Evolutionary conservation across 2,888 invertebrate genomes (phyloP).

Genomic region (Leptogaster cylindrica): DNA sequence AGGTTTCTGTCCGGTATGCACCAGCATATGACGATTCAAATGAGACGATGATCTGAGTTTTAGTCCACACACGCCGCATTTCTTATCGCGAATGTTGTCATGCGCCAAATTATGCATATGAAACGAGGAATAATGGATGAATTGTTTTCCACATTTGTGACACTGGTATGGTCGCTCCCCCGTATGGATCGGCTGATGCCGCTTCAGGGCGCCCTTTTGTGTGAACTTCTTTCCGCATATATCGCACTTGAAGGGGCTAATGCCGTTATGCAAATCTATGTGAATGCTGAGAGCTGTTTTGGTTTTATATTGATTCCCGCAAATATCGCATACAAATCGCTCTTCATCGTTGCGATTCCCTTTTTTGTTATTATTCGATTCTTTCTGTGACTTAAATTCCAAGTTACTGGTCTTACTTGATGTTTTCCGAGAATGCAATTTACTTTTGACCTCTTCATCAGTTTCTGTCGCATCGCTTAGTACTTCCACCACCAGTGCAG

Average conservation of each 20-base stretch:
- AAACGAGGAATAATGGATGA: conserved; percentile 61
- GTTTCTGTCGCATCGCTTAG: background rate
- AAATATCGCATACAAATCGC: conserved; percentile 58
- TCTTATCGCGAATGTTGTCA: conserved; percentile 46
- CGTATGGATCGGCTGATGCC: conserved; percentile 65
- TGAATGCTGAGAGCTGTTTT: conserved; percentile 64
- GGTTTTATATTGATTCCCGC: conserved; percentile 64
- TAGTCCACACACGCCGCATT: conserved; percentile 54
- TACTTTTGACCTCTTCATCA: background rate
- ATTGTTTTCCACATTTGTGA: conserved; percentile 61
- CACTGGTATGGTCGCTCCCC: conserved; percentile 62
- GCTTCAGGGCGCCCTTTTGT: conserved; percentile 64
- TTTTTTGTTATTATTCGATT: conserved; percentile 41
- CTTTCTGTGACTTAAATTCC: conserved; percentile 25
- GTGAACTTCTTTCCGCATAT: conserved; percentile 65
- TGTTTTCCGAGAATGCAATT: too few relatives aligned
- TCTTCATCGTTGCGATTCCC: conserved; percentile 17
- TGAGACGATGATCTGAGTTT: conserved; percentile 60
- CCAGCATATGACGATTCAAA: conserved; percentile 59
- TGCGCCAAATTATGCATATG: conserved; percentile 62
- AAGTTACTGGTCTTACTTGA: conserved; percentile 43
- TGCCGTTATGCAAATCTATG: conserved; percentile 64
- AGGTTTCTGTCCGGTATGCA: conserved; percentile 56
- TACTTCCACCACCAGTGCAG: background rate
- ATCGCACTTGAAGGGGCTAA: conserved; percentile 63